These are phyloP conservation scores for Trichacis sp. DNA, from an alignment of 2,888 invertebrate genomes.

Conservation along the genomic window DNA sequence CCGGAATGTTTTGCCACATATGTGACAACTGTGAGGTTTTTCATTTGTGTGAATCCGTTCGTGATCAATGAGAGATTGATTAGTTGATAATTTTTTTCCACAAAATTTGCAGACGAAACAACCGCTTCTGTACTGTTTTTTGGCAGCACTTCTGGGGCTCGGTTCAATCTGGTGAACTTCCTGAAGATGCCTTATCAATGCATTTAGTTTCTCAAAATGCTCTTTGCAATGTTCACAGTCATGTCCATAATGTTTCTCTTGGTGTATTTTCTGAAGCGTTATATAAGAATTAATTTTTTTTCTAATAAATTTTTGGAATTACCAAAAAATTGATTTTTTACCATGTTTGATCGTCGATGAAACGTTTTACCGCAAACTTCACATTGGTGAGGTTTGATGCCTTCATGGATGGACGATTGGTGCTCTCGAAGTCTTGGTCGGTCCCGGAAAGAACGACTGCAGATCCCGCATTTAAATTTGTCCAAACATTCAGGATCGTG, in stretches of 20 bases:
- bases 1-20: conserved; percentile 48
- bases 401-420: conserved; percentile 49
- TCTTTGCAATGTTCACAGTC: conserved; percentile 45
- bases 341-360: conserved; percentile 53
- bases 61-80: conserved; percentile 47
- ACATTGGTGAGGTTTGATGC: conserved; percentile 51
- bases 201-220: conserved; percentile 35
- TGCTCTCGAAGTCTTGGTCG: conserved; percentile 49
- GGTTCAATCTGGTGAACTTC: conserved; percentile 42
- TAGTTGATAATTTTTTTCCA: conserved; percentile 47
- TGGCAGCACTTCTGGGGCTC: conserved; percentile 25
- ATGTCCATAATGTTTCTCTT: conserved; percentile 46
- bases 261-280: conserved; percentile 43
- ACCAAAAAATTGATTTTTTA: conserved; percentile 16
- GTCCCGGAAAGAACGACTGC: conserved; percentile 51
- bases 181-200: conserved; percentile 38
- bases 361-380: conserved; percentile 51
- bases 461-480: conserved; percentile 43
- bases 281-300: conserved; percentile 1
- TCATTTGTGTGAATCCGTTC: conserved; percentile 51
- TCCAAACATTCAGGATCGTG: conserved; percentile 50
- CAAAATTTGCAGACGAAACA: conserved; percentile 48
- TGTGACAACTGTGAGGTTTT: conserved; percentile 47
- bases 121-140: conserved; percentile 37
- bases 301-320: neutral